Evolutionary conservation across 2,113 vertebrate species (phyloP).

Genomic region (Butastur rufipennis): DNA sequence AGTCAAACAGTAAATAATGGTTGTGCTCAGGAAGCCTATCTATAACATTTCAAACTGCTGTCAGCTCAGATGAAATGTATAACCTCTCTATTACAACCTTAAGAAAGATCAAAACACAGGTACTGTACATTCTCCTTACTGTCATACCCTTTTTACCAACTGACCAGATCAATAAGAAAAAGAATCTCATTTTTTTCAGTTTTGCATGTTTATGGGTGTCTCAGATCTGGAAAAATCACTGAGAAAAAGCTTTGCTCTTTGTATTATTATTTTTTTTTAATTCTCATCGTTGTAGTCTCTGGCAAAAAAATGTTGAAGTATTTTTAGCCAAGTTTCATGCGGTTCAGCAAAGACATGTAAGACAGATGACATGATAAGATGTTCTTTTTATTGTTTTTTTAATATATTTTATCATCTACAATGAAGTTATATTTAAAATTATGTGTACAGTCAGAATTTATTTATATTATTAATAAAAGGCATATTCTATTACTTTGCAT

Average conservation of each 20-base stretch:
- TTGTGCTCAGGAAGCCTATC: constrained; percentile 81
- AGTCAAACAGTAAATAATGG: constrained; percentile 92
- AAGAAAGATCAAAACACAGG: constrained; percentile 80
- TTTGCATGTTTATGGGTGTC: constrained; percentile 58
- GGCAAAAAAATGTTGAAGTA: neutral
- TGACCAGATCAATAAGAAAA: constrained; percentile 65
- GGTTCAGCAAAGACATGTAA: neutral
- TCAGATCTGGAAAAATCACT: neutral
- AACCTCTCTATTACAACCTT: constrained; percentile 78
- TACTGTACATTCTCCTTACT: constrained; percentile 74
- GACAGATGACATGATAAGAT: neutral
- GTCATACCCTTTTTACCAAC: constrained; percentile 73
- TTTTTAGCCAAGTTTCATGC: neutral
- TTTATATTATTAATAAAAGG: neutral
- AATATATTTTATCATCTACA: neutral
- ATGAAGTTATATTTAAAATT: neutral
- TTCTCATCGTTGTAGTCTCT: neutral
- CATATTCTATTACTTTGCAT: neutral
- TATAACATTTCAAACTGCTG: constrained; percentile 88
- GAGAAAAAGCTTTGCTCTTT: neutral
- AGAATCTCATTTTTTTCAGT: constrained; percentile 34
- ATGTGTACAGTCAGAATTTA: neutral
- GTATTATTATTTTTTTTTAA: neutral
- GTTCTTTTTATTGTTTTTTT: neutral
- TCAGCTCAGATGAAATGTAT: constrained; percentile 88